These are phyloP conservation scores for Cantharis nigra DNA, from an alignment of 2,888 invertebrate species.

Conservation along the genomic window DNA sequence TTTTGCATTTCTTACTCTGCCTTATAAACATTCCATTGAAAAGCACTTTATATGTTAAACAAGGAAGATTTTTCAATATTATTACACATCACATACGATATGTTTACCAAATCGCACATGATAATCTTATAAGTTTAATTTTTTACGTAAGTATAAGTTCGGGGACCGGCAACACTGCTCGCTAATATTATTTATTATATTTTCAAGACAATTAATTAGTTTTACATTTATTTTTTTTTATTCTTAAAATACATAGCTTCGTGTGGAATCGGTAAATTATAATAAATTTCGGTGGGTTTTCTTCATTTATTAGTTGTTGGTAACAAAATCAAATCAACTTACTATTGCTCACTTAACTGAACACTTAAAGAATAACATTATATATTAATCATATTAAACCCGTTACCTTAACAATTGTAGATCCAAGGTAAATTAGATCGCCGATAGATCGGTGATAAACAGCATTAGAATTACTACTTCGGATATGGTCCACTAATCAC, in stretches of 20 bases:
- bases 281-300: background rate
- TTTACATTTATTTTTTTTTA: too few species aligned
- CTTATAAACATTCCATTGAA: background rate
- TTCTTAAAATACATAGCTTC: background rate
- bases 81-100: background rate
- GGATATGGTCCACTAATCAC: conserved; percentile 21
- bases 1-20: background rate
- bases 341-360: background rate
- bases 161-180: background rate
- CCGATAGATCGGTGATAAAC: conserved; percentile 18
- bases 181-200: background rate
- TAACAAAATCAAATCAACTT: background rate
- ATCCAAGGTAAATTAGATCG: conserved; percentile 4
- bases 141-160: background rate
- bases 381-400: background rate
- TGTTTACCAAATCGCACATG: background rate
- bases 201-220: background rate
- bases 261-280: background rate
- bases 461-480: conserved; percentile 22
- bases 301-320: background rate
- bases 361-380: background rate
- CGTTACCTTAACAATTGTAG: conserved; percentile 17
- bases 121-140: background rate
- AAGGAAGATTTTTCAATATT: background rate
- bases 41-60: background rate